Percentiles rank a stretch among this genome's conserved stretches.
These are phyloP conservation scores for Heterodera carotae DNA, from an alignment of 1,140 invertebrate genomes.

Conservation along the genomic window DNA sequence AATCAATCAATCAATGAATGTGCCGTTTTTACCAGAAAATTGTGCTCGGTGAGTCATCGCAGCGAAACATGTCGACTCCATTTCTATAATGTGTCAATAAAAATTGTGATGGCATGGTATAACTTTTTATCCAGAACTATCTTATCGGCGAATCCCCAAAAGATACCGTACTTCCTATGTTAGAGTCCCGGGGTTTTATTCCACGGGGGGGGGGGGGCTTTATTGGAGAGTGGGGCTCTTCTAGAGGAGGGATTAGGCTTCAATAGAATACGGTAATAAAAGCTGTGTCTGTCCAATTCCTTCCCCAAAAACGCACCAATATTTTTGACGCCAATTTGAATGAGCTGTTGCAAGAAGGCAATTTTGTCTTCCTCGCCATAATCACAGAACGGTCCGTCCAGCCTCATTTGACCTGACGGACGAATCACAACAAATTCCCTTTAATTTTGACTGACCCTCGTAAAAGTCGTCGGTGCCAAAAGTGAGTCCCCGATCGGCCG, in stretches of 20 bases:
- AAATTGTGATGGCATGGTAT: too few species aligned
- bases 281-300: neutral
- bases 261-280: neutral
- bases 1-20: constrained; percentile 9
- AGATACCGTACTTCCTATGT: too few species aligned
- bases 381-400: constrained; percentile 95
- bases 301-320: constrained; percentile 72
- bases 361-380: constrained; percentile 86
- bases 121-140: too few species aligned
- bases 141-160: too few species aligned
- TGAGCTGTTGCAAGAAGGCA: constrained; percentile 78
- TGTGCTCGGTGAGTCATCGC: constrained; percentile 90
- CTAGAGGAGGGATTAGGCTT: too few species aligned
- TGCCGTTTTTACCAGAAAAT: constrained; percentile 71
- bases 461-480: constrained; percentile 97
- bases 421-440: neutral
- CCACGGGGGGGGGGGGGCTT: too few species aligned
- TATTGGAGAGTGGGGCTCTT: too few species aligned
- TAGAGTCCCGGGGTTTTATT: too few species aligned
- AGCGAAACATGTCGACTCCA: constrained; percentile 90
- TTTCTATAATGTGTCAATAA: constrained; percentile 72
- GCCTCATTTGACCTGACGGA: constrained; percentile 74
- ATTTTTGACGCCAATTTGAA: constrained; percentile 82
- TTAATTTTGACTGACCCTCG: constrained; percentile 86
- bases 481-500: constrained; percentile 79